Conservation (phyloP, 1,140 invertebrate genomes). For the Lordiphosa clarofinis region DNA sequence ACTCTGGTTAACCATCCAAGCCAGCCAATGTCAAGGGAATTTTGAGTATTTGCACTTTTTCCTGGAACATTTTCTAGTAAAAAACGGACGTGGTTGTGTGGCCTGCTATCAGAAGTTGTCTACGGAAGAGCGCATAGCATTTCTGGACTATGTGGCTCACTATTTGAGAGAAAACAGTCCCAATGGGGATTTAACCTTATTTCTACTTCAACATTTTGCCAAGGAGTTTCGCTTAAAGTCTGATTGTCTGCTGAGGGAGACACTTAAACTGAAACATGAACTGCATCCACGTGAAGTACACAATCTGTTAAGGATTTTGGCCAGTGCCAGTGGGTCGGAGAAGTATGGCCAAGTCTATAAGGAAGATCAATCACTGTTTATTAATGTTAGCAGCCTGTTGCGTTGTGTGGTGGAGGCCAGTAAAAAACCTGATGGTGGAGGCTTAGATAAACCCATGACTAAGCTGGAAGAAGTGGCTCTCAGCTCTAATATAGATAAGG, state of each 20-base stretch:
- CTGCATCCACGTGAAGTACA: slow-evolving; percentile 85
- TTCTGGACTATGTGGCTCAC: slow-evolving; percentile 81
- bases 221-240: slow-evolving; percentile 85
- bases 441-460: slow-evolving; percentile 83
- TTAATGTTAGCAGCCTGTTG: slow-evolving; percentile 86
- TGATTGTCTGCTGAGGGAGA: slow-evolving; percentile 84
- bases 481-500: slow-evolving; percentile 53
- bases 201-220: slow-evolving; percentile 80
- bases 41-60: slow-evolving; percentile 83
- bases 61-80: slow-evolving; percentile 82
- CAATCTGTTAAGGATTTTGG: slow-evolving; percentile 84
- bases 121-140: slow-evolving; percentile 80
- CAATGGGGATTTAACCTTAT: slow-evolving; percentile 81
- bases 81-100: slow-evolving; percentile 81
- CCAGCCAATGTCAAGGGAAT: slow-evolving; percentile 58
- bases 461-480: slow-evolving; percentile 83
- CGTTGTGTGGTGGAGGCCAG: slow-evolving; percentile 86
- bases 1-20: slow-evolving; percentile 80
- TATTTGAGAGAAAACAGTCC: slow-evolving; percentile 83
- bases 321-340: slow-evolving; percentile 82
- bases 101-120: slow-evolving; percentile 82
- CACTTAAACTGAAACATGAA: slow-evolving; percentile 81
- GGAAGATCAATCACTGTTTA: slow-evolving; percentile 83
- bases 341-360: slow-evolving; percentile 82
- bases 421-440: slow-evolving; percentile 83